These are phyloP conservation scores for Sympetrum striolatum DNA, from an alignment of 2,888 invertebrate genomes.

Conservation along the genomic window DNA sequence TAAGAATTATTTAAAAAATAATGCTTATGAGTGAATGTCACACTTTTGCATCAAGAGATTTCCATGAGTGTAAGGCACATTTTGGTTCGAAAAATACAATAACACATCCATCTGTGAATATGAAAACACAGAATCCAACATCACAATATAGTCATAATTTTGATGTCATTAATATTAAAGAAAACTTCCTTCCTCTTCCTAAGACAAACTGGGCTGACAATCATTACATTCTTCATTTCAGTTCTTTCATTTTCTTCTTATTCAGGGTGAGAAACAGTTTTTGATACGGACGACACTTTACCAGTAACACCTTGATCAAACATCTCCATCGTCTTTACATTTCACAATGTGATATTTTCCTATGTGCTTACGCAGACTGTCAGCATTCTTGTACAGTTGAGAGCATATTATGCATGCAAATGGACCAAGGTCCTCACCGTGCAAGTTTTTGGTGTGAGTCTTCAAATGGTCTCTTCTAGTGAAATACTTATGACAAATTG, in stretches of 20 bases:
- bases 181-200: no score
- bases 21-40: no score
- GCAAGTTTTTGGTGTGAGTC: constrained; percentile 61
- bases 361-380: constrained; percentile 60
- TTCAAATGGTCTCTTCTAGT: constrained; percentile 58
- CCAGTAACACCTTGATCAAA: background rate
- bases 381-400: constrained; percentile 61
- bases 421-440: constrained; percentile 61
- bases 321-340: background rate
- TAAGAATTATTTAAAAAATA: no score
- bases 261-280: background rate
- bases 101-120: no score
- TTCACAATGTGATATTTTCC: constrained; percentile 58
- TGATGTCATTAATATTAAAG: no score
- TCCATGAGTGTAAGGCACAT: no score
- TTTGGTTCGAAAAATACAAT: no score
- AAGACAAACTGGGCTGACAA: no score
- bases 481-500: constrained; percentile 47
- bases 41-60: no score
- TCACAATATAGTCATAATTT: no score
- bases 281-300: background rate
- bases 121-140: no score
- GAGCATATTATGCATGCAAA: constrained; percentile 60
- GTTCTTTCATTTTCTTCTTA: background rate
- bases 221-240: no score